A percentile compares a stretch with the other conserved stretches of the same genome.
phyloP scores from a whole-genome alignment of 2,888 invertebrate species.

The Caenorhabditis sp. region DNA sequence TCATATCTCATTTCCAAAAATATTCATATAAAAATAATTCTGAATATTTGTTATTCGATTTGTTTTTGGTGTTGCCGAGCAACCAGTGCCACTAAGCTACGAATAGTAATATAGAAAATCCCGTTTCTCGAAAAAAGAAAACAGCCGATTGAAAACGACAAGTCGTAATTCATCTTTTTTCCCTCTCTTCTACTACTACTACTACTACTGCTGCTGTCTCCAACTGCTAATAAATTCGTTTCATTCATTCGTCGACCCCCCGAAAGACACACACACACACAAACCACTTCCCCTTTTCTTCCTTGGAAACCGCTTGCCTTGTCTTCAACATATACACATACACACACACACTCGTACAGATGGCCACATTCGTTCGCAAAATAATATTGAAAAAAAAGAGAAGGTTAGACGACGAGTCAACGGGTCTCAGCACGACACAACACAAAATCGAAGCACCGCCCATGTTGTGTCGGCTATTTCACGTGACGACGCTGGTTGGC shows the following conservation, averaged over 20 bases:
- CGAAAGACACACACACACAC: neutral
- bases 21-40: too few relatives aligned
- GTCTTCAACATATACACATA: neutral
- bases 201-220: neutral
- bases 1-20: too few relatives aligned
- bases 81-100: too few relatives aligned
- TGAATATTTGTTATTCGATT: too few relatives aligned
- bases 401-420: neutral
- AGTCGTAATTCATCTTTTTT: neutral
- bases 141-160: too few relatives aligned
- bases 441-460: neutral
- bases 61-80: too few relatives aligned
- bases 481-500: slow-evolving; percentile 8
- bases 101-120: too few relatives aligned
- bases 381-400: neutral
- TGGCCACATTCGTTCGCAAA: neutral
- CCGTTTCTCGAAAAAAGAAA: too few relatives aligned
- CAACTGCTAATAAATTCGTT: neutral
- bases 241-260: neutral
- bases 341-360: neutral
- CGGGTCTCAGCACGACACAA: neutral
- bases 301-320: neutral
- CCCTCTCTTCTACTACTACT: neutral
- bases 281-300: too few relatives aligned
- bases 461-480: slow-evolving; percentile 5